A percentile compares a stretch with the other conserved stretches of the same genome.
These are phyloP conservation scores for Caenorhabditis sp. DNA, from an alignment of 2,888 invertebrate species.

Conservation along the genomic window DNA sequence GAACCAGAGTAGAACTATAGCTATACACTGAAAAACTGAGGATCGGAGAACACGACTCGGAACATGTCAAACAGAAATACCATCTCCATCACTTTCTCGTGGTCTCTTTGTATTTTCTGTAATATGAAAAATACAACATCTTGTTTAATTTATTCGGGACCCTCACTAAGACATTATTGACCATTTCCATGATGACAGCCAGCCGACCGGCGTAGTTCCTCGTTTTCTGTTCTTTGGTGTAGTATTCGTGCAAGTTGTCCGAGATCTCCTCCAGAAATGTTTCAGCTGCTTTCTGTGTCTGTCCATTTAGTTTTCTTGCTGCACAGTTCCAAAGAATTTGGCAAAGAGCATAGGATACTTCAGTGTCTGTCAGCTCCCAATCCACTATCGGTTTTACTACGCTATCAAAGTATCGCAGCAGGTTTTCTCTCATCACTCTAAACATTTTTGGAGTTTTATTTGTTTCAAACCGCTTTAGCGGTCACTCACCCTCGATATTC, in stretches of 20 bases:
- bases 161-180: constrained; percentile 39
- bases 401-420: constrained; percentile 20
- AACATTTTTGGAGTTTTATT: neutral
- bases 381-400: constrained; percentile 29
- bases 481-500: constrained; percentile 4
- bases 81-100: constrained; percentile 4
- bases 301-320: constrained; percentile 30
- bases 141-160: neutral
- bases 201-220: constrained; percentile 43
- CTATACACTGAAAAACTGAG: neutral
- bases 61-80: neutral
- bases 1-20: neutral
- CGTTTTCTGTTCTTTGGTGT: constrained; percentile 3
- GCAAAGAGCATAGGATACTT: constrained; percentile 15
- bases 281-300: constrained; percentile 39
- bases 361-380: constrained; percentile 22
- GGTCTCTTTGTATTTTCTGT: constrained; percentile 39
- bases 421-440: constrained; percentile 16
- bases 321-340: constrained; percentile 53
- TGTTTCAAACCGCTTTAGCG: neutral
- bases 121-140: no score
- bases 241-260: constrained; percentile 47
- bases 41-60: neutral
- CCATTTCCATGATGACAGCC: constrained; percentile 47
- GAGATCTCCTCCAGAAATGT: constrained; percentile 36